These are phyloP conservation scores for Excalfactoria chinensis DNA, from an alignment of 2,113 vertebrate species.

Conservation along the genomic window DNA sequence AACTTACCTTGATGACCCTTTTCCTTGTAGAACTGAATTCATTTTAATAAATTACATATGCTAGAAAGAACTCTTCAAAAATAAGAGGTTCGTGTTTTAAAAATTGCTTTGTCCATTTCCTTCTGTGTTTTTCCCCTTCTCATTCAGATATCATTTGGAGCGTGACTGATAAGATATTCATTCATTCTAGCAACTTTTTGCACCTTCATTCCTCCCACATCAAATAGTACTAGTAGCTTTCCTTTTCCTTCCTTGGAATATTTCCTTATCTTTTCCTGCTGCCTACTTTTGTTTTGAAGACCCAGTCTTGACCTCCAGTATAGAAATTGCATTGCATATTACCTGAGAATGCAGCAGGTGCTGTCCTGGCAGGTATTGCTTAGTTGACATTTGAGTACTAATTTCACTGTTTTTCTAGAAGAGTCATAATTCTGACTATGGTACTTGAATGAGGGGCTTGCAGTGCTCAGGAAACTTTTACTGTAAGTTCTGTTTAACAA, in stretches of 20 bases:
- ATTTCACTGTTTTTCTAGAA: background rate
- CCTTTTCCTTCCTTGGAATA: background rate
- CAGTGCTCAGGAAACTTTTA: background rate
- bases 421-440: background rate
- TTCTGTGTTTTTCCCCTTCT: background rate
- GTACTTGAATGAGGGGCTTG: background rate
- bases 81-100: background rate
- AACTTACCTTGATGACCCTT: background rate
- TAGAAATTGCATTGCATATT: background rate
- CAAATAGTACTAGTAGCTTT: background rate
- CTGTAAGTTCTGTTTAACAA: background rate
- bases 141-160: background rate
- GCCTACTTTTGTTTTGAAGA: background rate
- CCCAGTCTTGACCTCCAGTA: accelerated
- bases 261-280: background rate
- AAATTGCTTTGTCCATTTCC: background rate
- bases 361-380: background rate
- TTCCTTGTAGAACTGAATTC: background rate
- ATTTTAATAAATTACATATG: background rate
- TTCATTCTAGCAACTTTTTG: background rate
- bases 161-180: background rate
- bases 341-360: background rate
- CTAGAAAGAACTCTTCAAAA: background rate
- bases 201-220: background rate
- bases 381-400: background rate